phyloP scores from a whole-genome alignment of 92 coral and sea anemone species.

The Metridium senile region DNA sequence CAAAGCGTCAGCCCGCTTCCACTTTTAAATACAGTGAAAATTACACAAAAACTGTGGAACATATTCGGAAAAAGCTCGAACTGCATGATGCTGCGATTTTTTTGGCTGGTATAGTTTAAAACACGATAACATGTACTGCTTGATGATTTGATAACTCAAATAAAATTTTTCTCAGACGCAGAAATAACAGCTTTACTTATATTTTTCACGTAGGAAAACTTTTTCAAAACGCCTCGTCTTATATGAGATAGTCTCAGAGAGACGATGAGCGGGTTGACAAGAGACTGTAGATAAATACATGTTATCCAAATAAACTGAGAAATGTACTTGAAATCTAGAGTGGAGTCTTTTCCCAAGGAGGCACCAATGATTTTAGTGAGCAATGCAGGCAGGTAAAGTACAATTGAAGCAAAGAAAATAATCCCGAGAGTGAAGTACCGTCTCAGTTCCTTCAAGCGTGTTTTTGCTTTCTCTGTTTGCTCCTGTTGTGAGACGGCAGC shows the following conservation, averaged over 20 bases:
- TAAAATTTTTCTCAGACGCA: no score
- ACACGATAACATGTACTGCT: no score
- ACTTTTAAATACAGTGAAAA: no score
- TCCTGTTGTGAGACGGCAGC: background rate
- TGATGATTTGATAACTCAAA: no score
- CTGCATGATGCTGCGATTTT: no score
- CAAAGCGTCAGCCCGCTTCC: no score
- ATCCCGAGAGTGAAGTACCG: constrained; percentile 3
- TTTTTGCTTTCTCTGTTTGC: background rate
- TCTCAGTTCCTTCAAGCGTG: background rate
- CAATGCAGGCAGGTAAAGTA: background rate
- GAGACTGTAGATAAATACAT: constrained; percentile 10
- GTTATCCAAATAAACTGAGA: background rate
- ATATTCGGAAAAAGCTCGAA: no score
- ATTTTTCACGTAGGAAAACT: background rate
- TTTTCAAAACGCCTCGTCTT: background rate
- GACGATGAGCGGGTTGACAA: constrained; percentile 15
- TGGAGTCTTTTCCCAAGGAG: background rate
- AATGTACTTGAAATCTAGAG: background rate
- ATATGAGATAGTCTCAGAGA: constrained; percentile 8
- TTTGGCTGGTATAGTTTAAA: no score
- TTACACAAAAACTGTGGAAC: no score
- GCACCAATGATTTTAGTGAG: background rate
- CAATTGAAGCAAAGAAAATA: background rate
- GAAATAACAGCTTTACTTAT: no score